Conservation (phyloP, 2,888 invertebrate genomes). For the Coenonympha arcania region DNA sequence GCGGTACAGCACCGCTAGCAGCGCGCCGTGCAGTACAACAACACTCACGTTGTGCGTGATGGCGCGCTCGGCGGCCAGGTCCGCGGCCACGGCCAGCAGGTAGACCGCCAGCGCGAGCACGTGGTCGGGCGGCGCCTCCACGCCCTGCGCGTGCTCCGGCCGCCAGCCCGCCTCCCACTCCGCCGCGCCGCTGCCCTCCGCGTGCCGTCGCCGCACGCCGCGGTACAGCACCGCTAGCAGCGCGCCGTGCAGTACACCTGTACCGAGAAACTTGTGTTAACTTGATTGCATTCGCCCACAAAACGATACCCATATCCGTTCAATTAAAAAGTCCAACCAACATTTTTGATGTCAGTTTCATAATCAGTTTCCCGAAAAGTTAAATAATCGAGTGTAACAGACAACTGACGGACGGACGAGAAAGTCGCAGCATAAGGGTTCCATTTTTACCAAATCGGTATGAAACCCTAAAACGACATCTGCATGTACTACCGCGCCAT, state of each 20-base stretch:
- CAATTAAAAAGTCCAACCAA: no score
- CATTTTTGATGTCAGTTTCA: no score
- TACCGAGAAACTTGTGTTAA: no score
- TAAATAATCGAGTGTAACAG: no score
- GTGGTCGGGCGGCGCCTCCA: conserved; percentile 81
- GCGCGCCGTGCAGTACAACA: conserved; percentile 72
- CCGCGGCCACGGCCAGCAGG: conserved; percentile 87
- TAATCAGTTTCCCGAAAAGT: no score
- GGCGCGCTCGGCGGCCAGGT: conserved; percentile 47
- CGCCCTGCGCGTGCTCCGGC: conserved; percentile 71
- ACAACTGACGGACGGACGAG: no score
- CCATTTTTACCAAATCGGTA: no score
- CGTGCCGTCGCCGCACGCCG: conserved; percentile 77
- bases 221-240: conserved; percentile 88
- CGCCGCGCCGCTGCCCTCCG: conserved; percentile 76
- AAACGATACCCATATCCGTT: no score
- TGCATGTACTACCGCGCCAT: no score
- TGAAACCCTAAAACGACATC: no score
- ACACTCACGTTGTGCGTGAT: conserved; percentile 35
- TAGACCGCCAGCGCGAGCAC: conserved; percentile 89
- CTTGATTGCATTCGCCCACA: no score
- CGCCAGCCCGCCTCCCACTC: conserved; percentile 34
- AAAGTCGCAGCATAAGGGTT: no score
- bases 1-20: conserved; percentile 88
- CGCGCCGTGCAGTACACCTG: conserved; percentile 69